phyloP scores from a whole-genome alignment of 2,888 invertebrate genomes.

The Dasysyrphus tricinctus region DNA sequence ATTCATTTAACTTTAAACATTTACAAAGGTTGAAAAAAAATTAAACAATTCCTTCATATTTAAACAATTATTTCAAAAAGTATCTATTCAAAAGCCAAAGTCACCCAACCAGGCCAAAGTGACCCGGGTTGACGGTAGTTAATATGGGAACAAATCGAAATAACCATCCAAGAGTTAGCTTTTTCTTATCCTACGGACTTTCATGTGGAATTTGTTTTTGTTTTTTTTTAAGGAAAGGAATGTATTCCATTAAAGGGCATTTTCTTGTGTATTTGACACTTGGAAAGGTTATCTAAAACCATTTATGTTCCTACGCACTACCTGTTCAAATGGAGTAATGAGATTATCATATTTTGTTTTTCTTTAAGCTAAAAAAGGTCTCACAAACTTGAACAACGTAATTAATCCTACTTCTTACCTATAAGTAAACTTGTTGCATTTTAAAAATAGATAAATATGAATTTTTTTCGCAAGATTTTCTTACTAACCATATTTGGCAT shows the following conservation, averaged over 20 bases:
- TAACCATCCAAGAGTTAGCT: not conserved
- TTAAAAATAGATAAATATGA: not conserved
- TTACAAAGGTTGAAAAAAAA: no score
- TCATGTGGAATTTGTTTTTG: no score
- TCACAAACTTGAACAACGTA: not conserved
- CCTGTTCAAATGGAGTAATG: not conserved
- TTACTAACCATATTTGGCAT: not conserved
- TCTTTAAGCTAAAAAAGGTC: not conserved
- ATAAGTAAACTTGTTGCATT: not conserved
- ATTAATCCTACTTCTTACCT: not conserved
- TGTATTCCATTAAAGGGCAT: not conserved
- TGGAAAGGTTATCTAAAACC: not conserved
- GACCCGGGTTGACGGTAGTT: no score
- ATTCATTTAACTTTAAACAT: no score
- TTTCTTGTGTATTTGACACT: not conserved
- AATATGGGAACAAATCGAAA: not conserved
- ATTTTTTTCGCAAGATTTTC: not conserved
- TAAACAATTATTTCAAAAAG: no score
- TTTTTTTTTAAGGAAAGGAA: not conserved
- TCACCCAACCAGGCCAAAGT: no score
- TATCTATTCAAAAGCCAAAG: no score
- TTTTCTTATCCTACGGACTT: not conserved
- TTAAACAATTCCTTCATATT: no score
- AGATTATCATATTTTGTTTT: not conserved
- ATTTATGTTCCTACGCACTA: not conserved